Base-by-base conservation (phyloP, 1,140 invertebrate species). In the Whitmania pigra region DNA sequence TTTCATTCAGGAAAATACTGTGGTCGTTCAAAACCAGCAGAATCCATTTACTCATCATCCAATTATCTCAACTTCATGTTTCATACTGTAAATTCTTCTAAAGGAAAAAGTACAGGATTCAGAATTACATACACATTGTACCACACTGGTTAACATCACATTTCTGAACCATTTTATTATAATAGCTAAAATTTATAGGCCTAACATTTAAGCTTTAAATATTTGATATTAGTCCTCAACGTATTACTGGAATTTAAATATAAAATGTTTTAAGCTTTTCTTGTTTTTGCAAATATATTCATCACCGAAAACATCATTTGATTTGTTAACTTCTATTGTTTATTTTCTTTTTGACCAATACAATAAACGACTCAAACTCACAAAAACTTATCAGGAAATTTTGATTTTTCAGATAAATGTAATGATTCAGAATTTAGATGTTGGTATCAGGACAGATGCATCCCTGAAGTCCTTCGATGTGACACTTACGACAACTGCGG, bases 381-480 rank as follows among this genome's bases (percentile, higher is more conserved):
- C 40, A 13, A 15, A 17, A 49, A 49, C 2, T 49, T 11, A 49
- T 49, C 9, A 11, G 9, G 5, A 49, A 5, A 49, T 49, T 3
- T 1, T 0, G 2, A 49, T 49, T 15, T 49, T 49, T 49, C 57
- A 63, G 57, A 20, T 22, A 31, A 7, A 31, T 63, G 57, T 63
- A 7, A 25, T 63, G 22, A 22, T 22, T 22, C 22, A 25, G 57
- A 63, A 63, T 63, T 63, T 31, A 22, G 29, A 17, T 63, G 57
- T 63, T 63, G 57, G 57, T 63, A 63, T 31, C 22, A 31, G 22
- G 57, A 63, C 57, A 22, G 57, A 20, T 63, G 57, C 57, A 63
- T 63, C 18, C 57, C 57, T 15, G 57, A 63, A 31, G 57, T 15
- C 9, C 29, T 63, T 2, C 22, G 57, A 18, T 63, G 57, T 31